Percentiles rank a stretch among this genome's conserved stretches.
phyloP scores from a whole-genome alignment of 2,797 vertebrate genomes.

The Notolabrus celidotus region DNA sequence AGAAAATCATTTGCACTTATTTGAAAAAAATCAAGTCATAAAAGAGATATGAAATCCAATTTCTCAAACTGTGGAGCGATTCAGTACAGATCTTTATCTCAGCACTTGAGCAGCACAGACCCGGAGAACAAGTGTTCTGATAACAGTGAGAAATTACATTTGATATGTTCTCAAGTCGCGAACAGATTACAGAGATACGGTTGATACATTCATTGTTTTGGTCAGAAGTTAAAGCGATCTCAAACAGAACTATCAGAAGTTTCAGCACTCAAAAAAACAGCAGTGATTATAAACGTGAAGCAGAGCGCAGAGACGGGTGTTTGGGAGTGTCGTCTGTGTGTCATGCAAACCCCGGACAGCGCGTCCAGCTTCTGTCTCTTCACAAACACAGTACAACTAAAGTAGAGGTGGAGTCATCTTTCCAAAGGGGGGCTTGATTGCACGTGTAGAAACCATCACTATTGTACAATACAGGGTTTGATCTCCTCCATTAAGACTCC shows the following conservation, averaged over 20 bases:
- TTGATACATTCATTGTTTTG: slow-evolving; percentile 78
- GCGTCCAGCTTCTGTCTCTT: slow-evolving; percentile 1
- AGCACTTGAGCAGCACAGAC: slow-evolving; percentile 33
- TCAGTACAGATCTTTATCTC: slow-evolving; percentile 41
- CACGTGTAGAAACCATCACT: slow-evolving; percentile 59
- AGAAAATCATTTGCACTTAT: slow-evolving; percentile 63
- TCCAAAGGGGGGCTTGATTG: slow-evolving; percentile 46
- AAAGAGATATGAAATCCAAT: slow-evolving; percentile 52
- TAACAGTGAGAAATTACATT: slow-evolving; percentile 32
- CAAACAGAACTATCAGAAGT: slow-evolving; percentile 32
- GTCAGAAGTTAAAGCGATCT: slow-evolving; percentile 31
- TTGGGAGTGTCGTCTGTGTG: slow-evolving; percentile 23
- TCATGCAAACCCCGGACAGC: slow-evolving; percentile 42
- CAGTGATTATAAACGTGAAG: slow-evolving; percentile 13
- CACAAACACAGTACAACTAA: slow-evolving; percentile 17
- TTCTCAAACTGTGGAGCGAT: slow-evolving; percentile 49
- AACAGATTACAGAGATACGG: slow-evolving; percentile 43
- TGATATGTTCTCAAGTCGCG: slow-evolving; percentile 17
- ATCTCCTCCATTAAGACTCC: slow-evolving; percentile 29
- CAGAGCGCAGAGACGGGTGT: not conserved
- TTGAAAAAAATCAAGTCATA: slow-evolving; percentile 40
- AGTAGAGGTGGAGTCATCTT: slow-evolving; percentile 10
- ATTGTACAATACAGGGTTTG: slow-evolving; percentile 19
- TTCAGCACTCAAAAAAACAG: slow-evolving; percentile 28
- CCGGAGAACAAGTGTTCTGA: slow-evolving; percentile 34